Conservation (phyloP, 2,797 vertebrate species). For the Crotalus adamanteus region DNA sequence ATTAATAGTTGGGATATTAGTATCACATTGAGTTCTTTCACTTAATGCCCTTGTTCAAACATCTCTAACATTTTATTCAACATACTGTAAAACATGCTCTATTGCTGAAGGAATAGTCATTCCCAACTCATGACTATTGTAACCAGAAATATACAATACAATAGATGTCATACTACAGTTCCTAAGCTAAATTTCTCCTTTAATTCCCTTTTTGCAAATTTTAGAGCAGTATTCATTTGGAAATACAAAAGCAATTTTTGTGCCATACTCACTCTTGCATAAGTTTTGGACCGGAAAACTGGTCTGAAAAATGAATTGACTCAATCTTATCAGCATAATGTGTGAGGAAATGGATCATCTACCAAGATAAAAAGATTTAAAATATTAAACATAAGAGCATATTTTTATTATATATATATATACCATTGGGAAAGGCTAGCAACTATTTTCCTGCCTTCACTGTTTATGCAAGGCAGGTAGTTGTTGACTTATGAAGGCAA, state of each 20-base stretch:
- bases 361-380: slow-evolving; percentile 58
- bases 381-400: background rate
- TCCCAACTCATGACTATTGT: background rate
- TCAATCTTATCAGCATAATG: slow-evolving; percentile 98
- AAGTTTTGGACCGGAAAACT: slow-evolving; percentile 99
- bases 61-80: background rate
- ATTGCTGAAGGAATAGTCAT: background rate
- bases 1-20: background rate
- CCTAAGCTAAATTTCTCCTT: background rate
- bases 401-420: background rate
- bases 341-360: slow-evolving; percentile 98
- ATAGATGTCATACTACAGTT: background rate
- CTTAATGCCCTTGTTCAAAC: background rate
- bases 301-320: slow-evolving; percentile 99
- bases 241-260: slow-evolving; percentile 12
- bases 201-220: background rate
- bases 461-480: background rate
- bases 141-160: background rate
- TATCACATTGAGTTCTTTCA: background rate
- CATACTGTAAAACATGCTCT: background rate
- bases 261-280: slow-evolving; percentile 93
- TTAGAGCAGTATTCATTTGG: background rate
- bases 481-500: background rate
- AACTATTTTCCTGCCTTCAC: background rate
- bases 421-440: background rate